Evolutionary conservation across 2,888 invertebrate genomes (phyloP), one percentile per base, ranked within the genome.

Genomic region (Diadegma fenestrale): DNA sequence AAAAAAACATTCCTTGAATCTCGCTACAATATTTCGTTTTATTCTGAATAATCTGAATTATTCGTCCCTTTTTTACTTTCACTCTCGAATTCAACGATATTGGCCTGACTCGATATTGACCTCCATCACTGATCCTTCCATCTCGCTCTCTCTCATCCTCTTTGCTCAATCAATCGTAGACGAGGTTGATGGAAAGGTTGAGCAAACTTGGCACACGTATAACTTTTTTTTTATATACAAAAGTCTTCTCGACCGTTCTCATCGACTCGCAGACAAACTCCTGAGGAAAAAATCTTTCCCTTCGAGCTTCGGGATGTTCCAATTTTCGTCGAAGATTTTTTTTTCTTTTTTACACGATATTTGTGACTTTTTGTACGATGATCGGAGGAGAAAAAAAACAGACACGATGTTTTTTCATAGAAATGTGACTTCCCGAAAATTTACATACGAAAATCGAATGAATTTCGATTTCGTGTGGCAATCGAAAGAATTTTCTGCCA

Each of bases 21-120:
- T 33, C 45, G 1, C 33, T 30, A 71, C 8, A 41, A 48, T 12
- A 6, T 45, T 66, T 37, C 41, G 58, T 66, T 64, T 54, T 30
- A 22, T 63, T 48, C 2, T 37, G 8, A 48, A 19, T n/a, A n/a
- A n/a, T n/a, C n/a, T n/a, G n/a, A n/a, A n/a, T n/a, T n/a, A n/a
- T n/a, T 43, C 41, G 6, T 69, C n/a, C 22, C 48, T 37, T 43
- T 68, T 61, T 30, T 68, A 73, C 78, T 78, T 48, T 73, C 61
- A 66, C 58, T 73, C 43, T 73, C 61, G 72, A 12, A 12, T 68
- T 63, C 63, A 30, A 61, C 54, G 45, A 68, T 68, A 69, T 83
- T 69, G 61, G 75, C 48, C 83, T 48, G 83, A 83, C 79, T 83
- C 79, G 79, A 79, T 83, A 83, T 83, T 83, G 83, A 83, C 73